phyloP scores from a whole-genome alignment of 2,113 vertebrate species.

The Leucosticte australis region DNA sequence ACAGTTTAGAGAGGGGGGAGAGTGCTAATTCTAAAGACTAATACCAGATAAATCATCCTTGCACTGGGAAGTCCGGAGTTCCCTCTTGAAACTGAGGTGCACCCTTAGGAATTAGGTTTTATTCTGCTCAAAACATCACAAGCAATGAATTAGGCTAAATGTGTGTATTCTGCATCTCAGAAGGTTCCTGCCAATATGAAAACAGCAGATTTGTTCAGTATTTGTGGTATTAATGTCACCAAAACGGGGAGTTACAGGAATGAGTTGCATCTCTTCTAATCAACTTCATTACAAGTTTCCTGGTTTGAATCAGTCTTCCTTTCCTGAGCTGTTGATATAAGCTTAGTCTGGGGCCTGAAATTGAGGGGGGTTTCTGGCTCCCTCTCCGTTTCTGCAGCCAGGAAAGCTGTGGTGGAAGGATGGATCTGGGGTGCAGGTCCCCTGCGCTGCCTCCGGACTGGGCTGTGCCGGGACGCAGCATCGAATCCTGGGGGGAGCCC shows the following conservation, averaged over 20 bases:
- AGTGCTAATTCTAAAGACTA: neutral
- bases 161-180: neutral
- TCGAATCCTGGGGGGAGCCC: accelerated
- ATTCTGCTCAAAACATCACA: neutral
- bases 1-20: neutral
- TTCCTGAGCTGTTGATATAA: neutral
- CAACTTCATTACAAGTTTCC: neutral
- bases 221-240: neutral
- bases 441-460: accelerated
- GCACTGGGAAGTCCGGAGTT: neutral
- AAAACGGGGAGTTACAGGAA: neutral
- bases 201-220: neutral
- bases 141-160: neutral
- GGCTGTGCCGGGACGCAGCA: accelerated
- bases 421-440: accelerated
- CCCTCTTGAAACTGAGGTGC: neutral
- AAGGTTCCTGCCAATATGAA: neutral
- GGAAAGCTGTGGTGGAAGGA: accelerated
- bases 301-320: neutral
- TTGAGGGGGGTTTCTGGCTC: neutral
- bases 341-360: neutral
- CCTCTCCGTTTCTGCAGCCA: accelerated
- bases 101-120: neutral
- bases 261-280: too few species aligned
- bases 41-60: neutral